A percentile compares a stretch with the other conserved stretches of the same genome.
phyloP scores from a whole-genome alignment of 1,140 invertebrate species.

The Acromyrmex echinatior region DNA sequence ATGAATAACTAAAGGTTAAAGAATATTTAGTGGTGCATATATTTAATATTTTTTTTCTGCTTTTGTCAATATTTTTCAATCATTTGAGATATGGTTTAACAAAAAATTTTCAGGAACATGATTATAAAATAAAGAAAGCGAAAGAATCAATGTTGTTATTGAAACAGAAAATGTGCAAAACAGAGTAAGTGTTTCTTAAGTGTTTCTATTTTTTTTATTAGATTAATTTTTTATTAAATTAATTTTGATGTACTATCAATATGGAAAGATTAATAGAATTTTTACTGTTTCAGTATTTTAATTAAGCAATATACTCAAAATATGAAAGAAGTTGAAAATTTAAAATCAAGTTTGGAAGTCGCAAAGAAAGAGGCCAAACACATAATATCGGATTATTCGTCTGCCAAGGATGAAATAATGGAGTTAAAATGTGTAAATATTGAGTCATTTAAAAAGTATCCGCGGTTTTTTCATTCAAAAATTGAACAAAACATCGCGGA shows the following conservation, averaged over 20 bases:
- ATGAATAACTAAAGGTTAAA: too few relatives aligned
- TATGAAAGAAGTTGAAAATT: slow-evolving; percentile 70
- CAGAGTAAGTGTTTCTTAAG: slow-evolving; percentile 75
- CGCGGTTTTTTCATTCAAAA: too few relatives aligned
- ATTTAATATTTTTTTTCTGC: background rate
- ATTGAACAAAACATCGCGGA: too few relatives aligned
- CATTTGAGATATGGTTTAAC: background rate
- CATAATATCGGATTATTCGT: slow-evolving; percentile 67
- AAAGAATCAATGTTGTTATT: slow-evolving; percentile 74
- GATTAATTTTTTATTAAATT: background rate
- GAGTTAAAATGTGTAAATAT: slow-evolving; percentile 75
- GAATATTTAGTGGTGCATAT: too few relatives aligned
- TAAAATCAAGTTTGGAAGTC: slow-evolving; percentile 68
- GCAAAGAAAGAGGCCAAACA: slow-evolving; percentile 54
- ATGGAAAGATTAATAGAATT: background rate
- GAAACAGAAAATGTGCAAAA: slow-evolving; percentile 75
- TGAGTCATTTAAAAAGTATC: too few relatives aligned
- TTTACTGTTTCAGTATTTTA: slow-evolving; percentile 72
- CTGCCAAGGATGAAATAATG: slow-evolving; percentile 65
- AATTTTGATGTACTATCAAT: background rate
- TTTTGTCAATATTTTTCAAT: background rate
- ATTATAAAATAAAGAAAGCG: slow-evolving; percentile 44
- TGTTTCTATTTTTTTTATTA: background rate
- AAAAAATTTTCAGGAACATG: slow-evolving; percentile 60
- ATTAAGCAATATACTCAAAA: slow-evolving; percentile 78